Base-by-base conservation (phyloP, 2,113 vertebrate genomes). In the Macroglossus sobrinus region DNA sequence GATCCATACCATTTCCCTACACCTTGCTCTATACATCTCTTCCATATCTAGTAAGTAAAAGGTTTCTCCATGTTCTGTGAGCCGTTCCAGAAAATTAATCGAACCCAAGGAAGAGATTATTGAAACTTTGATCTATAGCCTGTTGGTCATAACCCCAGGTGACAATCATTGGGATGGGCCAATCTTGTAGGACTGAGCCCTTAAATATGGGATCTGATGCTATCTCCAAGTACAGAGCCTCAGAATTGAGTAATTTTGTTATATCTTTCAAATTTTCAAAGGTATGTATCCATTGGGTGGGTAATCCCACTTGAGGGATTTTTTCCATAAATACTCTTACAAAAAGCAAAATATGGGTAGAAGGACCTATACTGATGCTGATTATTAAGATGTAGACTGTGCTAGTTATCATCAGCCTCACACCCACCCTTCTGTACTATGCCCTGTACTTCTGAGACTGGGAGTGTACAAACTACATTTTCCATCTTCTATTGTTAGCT, bases 211-310 rank as follows among this genome's bases (percentile, higher is more conserved):
- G 50, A 50, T 50, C 14, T 50, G 50, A 50, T 50, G 50, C 15
- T 50, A 50, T 50, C 50, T 50, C 50, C 50, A 50, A 50, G 50
- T 50, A 50, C 50, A 50, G 50, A 50, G 50, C 4, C 3, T 50
- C 50, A 50, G 50, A 50, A 50, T 50, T 50, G 0, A 79, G 18
- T 10, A 68, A 45, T 68, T 72, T 79, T 24, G 8, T 71, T 38
- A 15, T 8, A 26, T 38, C 63, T 88, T 94, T 43, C 92, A 79
- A 50, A 72, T 13, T 86, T 64, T 84, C 74, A 86, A 55, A 75
- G 13, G 24, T 21, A 1, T 40, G 15, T 38, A 35, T n/a, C 28
- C 38, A 61, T 2, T 35, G 61, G 13, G 15, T 16, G 19, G 68
- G 19, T 18, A 76, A 47, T 24, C 76, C 75, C 21, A 69, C 21